Evolutionary conservation across 2,113 vertebrate genomes (phyloP), one percentile per base, ranked within the genome.

Genomic region (Prunella fulvescens): DNA sequence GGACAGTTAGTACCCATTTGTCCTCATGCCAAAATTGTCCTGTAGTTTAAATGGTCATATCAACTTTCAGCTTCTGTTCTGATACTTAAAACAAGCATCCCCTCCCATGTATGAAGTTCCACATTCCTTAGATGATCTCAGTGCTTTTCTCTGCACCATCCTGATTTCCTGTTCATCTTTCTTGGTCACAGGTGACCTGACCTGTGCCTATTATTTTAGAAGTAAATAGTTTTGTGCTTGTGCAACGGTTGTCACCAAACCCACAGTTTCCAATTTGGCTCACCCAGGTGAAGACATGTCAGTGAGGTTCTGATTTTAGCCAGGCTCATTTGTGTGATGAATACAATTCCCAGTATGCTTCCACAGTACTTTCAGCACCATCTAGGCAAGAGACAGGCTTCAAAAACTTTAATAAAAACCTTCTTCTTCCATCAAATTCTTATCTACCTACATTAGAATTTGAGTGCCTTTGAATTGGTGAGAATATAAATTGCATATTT

Each of bases 1-100:
- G 67, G 33, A 33, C 82, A 86, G 82, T 83, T 90, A 86, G 88
- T 81, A 62, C 13, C 33, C 54, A 88, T 86, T 93, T 94, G 80
- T 94, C 64, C 72, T 66, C 47, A 14, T 66, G 85, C 74, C 93
- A 96, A 76, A 85, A 88, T 29, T 53, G n/a, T 72, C 48, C 65
- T 37, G 8, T 60, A 76, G 62, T 72, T 91, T 80, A 78, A 89
- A 81, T 5, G 88, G 60, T 25, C 20, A 12, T 66, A 93, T 58
- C 16, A 19, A 17, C 50, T 93, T 93, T 86, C 80, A 58, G 16
- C 58, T 88, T 88, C 94, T 86, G 26, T 81, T 90, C 77, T 83
- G 62, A 47, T 90, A 33, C 18, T 77, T 77, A 62, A 96, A 82
- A 37, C 24, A 71, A 85, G 5, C 23, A 35, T 71, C 37, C 81